phyloP scores from a whole-genome alignment of 2,113 vertebrate genomes.

The Erpornis zantholeuca region DNA sequence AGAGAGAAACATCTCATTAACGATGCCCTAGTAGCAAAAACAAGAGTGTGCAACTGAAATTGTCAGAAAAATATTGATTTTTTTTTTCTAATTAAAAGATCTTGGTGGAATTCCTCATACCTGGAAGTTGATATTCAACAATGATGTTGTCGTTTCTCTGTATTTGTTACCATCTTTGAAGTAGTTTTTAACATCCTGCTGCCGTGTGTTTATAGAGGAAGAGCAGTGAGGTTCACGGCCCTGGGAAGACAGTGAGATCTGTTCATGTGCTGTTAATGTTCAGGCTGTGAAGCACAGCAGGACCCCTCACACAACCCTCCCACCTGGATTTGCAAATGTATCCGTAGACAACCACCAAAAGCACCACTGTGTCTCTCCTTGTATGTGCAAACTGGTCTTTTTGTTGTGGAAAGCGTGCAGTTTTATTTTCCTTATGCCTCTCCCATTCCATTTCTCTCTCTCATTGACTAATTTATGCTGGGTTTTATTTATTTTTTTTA shows the following conservation, averaged over 20 bases:
- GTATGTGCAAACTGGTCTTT: not conserved
- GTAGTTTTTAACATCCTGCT: conserved; percentile 39
- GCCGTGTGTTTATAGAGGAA: not conserved
- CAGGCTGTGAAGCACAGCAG: not conserved
- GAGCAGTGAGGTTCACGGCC: conserved; percentile 11
- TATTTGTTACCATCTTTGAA: conserved; percentile 4
- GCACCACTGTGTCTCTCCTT: not conserved
- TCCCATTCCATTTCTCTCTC: conserved; percentile 39
- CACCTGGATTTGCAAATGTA: not conserved
- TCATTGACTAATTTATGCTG: conserved; percentile 64
- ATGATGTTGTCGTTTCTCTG: conserved; percentile 43
- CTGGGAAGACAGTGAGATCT: not conserved
- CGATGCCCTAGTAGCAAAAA: conserved; percentile 3
- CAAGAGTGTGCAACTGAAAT: not conserved
- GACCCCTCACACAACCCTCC: not conserved
- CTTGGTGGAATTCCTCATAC: conserved; percentile 23
- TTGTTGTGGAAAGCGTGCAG: conserved; percentile 23
- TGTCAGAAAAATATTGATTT: conserved; percentile 45
- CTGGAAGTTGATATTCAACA: conserved; percentile 25
- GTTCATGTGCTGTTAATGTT: not conserved
- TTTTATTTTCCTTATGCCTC: conserved; percentile 43
- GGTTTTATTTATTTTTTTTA: conserved; percentile 47
- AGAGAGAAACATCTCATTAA: not conserved
- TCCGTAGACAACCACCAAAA: not conserved
- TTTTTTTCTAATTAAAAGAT: not conserved